These are phyloP conservation scores for Drosophila demipolita DNA, from an alignment of 2,888 invertebrate species.

Conservation along the genomic window DNA sequence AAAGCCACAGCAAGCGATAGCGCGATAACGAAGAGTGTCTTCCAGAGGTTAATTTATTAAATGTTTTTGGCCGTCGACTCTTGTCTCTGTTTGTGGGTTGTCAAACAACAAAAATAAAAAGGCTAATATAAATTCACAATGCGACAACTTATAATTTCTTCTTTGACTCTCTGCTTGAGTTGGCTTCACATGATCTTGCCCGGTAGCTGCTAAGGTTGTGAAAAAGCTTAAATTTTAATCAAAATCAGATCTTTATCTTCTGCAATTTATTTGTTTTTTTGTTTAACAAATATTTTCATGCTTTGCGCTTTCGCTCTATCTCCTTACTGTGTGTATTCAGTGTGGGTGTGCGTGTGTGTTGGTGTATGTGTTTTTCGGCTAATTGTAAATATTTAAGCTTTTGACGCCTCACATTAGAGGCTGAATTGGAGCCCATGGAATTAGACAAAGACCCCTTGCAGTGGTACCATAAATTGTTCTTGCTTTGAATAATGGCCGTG, in stretches of 20 bases:
- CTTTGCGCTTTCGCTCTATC: conserved; percentile 53
- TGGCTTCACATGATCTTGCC: conserved; percentile 30
- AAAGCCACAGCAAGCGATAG: conserved; percentile 25
- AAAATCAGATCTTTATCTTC: conserved; percentile 79
- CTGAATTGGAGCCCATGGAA: conserved; percentile 15
- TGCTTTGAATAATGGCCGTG: conserved; percentile 67
- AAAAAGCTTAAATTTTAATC: conserved; percentile 82
- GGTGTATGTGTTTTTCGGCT: conserved; percentile 24
- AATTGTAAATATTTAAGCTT: conserved; percentile 79
- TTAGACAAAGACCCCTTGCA: conserved; percentile 53
- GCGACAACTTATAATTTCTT: conserved; percentile 74
- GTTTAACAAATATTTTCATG: conserved; percentile 72
- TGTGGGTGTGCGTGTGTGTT: conserved; percentile 3
- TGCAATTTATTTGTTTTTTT: conserved; percentile 72
- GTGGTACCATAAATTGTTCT: conserved; percentile 67
- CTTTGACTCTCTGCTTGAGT: conserved; percentile 20
- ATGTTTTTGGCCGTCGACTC: conserved; percentile 45
- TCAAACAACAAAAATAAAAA: conserved; percentile 51
- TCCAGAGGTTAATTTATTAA: conserved; percentile 72
- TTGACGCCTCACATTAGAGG: conserved; percentile 72
- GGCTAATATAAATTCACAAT: conserved; percentile 56
- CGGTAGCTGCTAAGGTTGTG: conserved; percentile 77
- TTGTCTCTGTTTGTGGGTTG: conserved; percentile 39
- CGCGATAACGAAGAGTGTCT: conserved; percentile 57
- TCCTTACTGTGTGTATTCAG: background rate